Conservation (phyloP, 1,140 invertebrate genomes). For the Micrasema longulum region DNA sequence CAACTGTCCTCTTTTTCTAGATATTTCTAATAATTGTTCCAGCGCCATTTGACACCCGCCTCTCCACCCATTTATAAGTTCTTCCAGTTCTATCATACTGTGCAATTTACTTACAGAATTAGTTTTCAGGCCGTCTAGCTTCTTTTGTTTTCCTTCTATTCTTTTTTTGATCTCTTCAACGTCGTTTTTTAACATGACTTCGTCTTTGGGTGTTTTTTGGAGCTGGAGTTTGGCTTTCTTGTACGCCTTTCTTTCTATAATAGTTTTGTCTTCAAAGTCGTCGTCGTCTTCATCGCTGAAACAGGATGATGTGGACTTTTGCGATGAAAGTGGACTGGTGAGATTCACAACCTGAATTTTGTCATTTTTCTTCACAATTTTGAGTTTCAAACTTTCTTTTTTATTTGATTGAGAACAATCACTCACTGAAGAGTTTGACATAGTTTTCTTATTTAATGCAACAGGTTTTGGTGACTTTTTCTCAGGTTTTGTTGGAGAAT, state of each 20-base stretch:
- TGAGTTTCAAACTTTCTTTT: slow-evolving; percentile 19
- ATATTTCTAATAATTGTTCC: slow-evolving; percentile 13
- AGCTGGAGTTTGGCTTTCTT: slow-evolving; percentile 25
- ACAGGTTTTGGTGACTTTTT: slow-evolving; percentile 13
- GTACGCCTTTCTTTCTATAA: slow-evolving; percentile 33
- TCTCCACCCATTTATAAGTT: slow-evolving; percentile 25
- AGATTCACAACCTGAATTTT: neutral
- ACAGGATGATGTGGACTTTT: slow-evolving; percentile 21
- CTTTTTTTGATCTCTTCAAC: slow-evolving; percentile 29
- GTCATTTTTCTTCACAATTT: slow-evolving; percentile 20
- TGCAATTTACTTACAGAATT: neutral
- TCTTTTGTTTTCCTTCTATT: slow-evolving; percentile 20
- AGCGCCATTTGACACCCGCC: slow-evolving; percentile 28
- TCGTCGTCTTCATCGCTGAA: slow-evolving; percentile 34
- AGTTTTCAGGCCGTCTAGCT: slow-evolving; percentile 1
- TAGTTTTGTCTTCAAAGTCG: slow-evolving; percentile 25
- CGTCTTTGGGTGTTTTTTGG: neutral
- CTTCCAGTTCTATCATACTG: slow-evolving; percentile 22
- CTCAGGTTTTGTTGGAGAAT: slow-evolving; percentile 1
- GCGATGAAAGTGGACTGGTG: slow-evolving; percentile 9
- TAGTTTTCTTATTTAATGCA: neutral
- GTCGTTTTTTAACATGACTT: slow-evolving; percentile 11
- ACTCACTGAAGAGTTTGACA: slow-evolving; percentile 1
- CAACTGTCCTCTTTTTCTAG: slow-evolving; percentile 6
- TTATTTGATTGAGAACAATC: slow-evolving; percentile 7